phyloP scores from a whole-genome alignment of 2,888 invertebrate species.

The Camponotus fellah region DNA sequence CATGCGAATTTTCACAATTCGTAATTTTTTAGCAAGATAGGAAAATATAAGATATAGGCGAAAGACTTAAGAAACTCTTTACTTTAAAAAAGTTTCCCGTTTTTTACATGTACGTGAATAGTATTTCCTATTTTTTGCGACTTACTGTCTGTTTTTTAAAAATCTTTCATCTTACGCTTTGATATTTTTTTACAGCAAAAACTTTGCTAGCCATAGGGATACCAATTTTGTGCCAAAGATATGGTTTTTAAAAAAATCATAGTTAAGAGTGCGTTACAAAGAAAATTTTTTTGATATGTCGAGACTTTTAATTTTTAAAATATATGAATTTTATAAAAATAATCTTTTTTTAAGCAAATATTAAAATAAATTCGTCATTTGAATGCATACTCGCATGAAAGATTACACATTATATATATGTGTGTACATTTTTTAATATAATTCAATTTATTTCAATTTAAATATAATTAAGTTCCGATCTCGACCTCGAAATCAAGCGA shows the following conservation, averaged over 20 bases:
- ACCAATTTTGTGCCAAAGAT: not conserved
- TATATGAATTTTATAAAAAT: not conserved
- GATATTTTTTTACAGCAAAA: not conserved
- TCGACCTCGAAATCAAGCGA: not conserved
- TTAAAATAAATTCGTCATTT: not conserved
- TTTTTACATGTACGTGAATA: not conserved
- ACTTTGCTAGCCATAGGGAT: not conserved
- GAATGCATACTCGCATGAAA: not conserved
- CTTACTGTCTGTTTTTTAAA: not conserved
- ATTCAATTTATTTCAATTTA: no score
- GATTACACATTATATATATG: not conserved
- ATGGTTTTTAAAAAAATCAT: not conserved
- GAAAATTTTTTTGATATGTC: not conserved
- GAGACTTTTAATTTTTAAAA: not conserved
- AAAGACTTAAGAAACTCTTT: not conserved
- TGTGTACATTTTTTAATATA: not conserved
- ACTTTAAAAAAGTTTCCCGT: not conserved
- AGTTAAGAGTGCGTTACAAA: not conserved
- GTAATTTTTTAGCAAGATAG: not conserved
- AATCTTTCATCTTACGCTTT: not conserved
- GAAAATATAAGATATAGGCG: not conserved
- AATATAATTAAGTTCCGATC: constrained; percentile 2
- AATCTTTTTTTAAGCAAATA: not conserved
- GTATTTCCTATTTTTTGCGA: not conserved
- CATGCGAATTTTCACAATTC: not conserved